Conservation (phyloP, 2,797 vertebrate species). For the Steatocranus sp. region DNA sequence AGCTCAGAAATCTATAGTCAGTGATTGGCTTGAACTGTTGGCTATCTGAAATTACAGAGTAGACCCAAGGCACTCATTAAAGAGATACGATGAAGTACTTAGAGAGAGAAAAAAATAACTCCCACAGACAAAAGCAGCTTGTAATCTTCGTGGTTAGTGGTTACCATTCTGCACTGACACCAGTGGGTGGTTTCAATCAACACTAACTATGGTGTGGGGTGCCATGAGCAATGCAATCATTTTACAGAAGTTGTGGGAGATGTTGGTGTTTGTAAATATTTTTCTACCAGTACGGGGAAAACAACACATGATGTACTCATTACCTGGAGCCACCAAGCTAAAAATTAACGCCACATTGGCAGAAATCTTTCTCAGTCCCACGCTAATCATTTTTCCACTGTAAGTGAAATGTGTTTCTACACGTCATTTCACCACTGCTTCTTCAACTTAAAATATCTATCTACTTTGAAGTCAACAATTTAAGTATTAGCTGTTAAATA, state of each 20-base stretch:
- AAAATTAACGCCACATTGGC: not conserved
- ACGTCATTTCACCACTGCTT: not conserved
- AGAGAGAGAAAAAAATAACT: not conserved
- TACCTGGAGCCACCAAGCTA: not conserved
- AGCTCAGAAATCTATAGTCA: not conserved
- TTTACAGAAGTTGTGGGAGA: not conserved
- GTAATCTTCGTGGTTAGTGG: constrained; percentile 1
- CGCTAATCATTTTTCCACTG: not conserved
- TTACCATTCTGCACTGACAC: not conserved
- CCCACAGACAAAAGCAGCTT: not conserved
- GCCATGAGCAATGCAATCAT: not conserved
- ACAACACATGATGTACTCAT: not conserved
- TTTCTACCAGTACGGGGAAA: not conserved
- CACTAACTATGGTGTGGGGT: not conserved
- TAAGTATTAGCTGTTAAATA: not conserved
- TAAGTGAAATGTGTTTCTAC: not conserved
- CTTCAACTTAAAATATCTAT: not conserved
- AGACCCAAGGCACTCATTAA: not conserved
- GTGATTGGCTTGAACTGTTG: not conserved
- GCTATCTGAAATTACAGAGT: constrained; percentile 12
- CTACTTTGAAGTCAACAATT: not conserved
- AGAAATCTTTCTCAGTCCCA: not conserved
- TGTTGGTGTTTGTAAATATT: not conserved
- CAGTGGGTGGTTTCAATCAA: not conserved
- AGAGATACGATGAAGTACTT: not conserved